Evolutionary conservation across 1,140 invertebrate species (phyloP), one percentile per base, ranked within the genome.

Genomic region (Macrostomum lignano): DNA sequence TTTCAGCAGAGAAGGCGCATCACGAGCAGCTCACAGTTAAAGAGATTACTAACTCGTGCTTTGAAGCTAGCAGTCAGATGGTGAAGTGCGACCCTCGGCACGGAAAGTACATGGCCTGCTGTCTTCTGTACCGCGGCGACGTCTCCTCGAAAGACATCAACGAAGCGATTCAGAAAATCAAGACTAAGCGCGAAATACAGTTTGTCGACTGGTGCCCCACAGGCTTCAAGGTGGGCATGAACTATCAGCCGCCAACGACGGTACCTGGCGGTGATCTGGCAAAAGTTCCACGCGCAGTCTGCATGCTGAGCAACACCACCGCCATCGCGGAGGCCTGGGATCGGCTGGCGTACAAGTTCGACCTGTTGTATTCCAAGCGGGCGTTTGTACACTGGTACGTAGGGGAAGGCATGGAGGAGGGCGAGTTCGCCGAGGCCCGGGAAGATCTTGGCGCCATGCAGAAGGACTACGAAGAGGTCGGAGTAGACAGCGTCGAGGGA

Each of bases 281-380:
- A 7, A 55, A 51, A 39, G 47, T 54, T 7, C 46, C 28, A 4
- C 21, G 69, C 67, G 43, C 68, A 62, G 31, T 72, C 63, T 58
- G 59, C 60, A 72, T 72, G 67, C 63, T 73, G 55, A 69, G 67
- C 41, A 73, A 73, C 61, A 72, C 70, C 34, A 73, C 71, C 13
- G 71, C 71, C 34, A 72, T 73, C 40, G 68, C 67, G 23, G 68
- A 72, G 44, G 71, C 70, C 10, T 74, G 71, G 71, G 66, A 67
- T 6, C 21, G 21, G 10, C 17, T 39, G 10, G 44, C 52, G 35
- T 41, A 49, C 36, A 52, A 50, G 39, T 48, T 40, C 15, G 26
- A 38, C 19, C 9, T 41, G 3, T 7, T 40, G 7, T 38, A 26
- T 23, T 25, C 9, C 14, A 41, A 33, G 33, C 14, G 28, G 11